phyloP scores from a whole-genome alignment of 2,113 vertebrate genomes.

The Gymnogyps californianus region DNA sequence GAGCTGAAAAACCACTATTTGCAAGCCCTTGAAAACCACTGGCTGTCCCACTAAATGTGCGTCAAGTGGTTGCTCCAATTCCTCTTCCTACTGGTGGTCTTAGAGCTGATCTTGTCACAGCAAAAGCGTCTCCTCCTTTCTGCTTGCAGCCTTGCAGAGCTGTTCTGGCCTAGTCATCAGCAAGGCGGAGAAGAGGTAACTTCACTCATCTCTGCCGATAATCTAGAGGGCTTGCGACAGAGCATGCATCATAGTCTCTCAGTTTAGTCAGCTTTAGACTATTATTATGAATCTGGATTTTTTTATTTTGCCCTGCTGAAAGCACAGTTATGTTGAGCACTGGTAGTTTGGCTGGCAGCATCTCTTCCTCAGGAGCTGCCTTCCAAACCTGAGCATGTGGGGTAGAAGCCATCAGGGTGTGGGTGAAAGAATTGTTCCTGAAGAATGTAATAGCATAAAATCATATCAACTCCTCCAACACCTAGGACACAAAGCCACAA shows the following conservation, averaged over 20 bases:
- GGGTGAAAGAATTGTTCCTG: not conserved
- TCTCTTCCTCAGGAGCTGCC: not conserved
- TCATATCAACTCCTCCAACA: not conserved
- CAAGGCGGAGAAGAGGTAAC: not conserved
- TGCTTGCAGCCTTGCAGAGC: not conserved
- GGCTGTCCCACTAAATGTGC: not conserved
- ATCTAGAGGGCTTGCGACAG: not conserved
- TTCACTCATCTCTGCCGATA: not conserved
- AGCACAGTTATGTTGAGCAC: not conserved
- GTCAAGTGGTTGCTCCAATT: not conserved
- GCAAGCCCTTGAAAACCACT: not conserved
- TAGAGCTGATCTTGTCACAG: not conserved
- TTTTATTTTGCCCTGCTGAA: not conserved
- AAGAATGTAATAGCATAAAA: not conserved
- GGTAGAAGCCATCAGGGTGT: not conserved
- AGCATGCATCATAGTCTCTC: not conserved
- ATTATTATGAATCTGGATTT: not conserved
- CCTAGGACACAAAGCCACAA: not conserved
- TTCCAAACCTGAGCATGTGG: not conserved
- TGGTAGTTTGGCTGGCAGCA: not conserved
- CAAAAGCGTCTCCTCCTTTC: not conserved
- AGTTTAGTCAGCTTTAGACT: not conserved
- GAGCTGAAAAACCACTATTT: constrained; percentile 3
- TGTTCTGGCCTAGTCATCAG: not conserved
- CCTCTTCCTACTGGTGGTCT: not conserved